A percentile compares a stretch with the other conserved stretches of the same genome.
phyloP scores from a whole-genome alignment of 2,797 vertebrate species.

The Fistularia commersonii region DNA sequence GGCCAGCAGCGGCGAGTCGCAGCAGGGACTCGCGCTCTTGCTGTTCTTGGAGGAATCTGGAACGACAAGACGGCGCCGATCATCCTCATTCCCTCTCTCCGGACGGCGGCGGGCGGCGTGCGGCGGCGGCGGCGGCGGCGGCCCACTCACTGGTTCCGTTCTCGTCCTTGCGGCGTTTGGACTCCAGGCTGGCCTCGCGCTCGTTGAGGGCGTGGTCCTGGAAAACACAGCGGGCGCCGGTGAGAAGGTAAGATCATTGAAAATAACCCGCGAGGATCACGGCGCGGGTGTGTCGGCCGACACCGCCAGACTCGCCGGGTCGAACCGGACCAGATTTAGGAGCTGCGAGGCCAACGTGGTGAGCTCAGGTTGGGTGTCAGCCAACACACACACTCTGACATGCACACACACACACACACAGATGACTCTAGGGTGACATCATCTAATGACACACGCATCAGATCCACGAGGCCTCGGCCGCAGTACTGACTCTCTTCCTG shows the following conservation, averaged over 20 bases:
- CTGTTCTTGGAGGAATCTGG: conserved; percentile 90
- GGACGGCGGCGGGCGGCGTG: too few relatives aligned
- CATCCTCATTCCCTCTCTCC: too few relatives aligned
- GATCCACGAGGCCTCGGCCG: too few relatives aligned
- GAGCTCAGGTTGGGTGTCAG: too few relatives aligned
- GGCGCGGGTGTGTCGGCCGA: too few relatives aligned
- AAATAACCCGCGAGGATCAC: too few relatives aligned
- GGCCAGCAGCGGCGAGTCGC: conserved; percentile 83
- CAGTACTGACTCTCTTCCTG: conserved; percentile 87
- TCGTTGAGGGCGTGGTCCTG: conserved; percentile 87
- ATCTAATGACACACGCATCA: too few relatives aligned
- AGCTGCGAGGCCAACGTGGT: not conserved
- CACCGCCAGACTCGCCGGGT: not conserved
- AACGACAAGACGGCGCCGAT: not conserved
- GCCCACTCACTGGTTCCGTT: conserved; percentile 87
- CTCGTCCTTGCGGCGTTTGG: conserved; percentile 92
- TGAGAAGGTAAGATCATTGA: too few relatives aligned
- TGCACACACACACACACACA: too few relatives aligned
- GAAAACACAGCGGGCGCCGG: not conserved
- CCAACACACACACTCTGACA: too few relatives aligned
- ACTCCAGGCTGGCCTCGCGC: conserved; percentile 83
- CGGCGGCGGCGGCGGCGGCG: not conserved
- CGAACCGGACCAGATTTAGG: not conserved
- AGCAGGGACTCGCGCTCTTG: conserved; percentile 90
- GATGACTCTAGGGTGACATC: too few relatives aligned